These are phyloP conservation scores for Lochmaea crataegi DNA, from an alignment of 2,888 invertebrate genomes.

Conservation along the genomic window DNA sequence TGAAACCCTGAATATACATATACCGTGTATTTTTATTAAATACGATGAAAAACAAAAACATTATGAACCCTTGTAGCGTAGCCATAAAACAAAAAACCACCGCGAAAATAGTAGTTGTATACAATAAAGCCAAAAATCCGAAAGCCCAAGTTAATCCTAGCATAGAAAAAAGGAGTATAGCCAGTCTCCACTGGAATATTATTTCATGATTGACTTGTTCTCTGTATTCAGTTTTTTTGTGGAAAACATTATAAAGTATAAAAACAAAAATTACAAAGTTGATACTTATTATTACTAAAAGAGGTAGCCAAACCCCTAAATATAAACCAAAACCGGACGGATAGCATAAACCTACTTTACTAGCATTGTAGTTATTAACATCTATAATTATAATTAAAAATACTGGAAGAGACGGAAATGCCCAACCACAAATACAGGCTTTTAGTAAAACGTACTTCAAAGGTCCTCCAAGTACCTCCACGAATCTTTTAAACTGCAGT, in stretches of 20 bases:
- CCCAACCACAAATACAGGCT: constrained; percentile 74
- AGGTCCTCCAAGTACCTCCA: constrained; percentile 72
- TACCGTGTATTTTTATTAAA: constrained; percentile 71
- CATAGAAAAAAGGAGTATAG: constrained; percentile 71
- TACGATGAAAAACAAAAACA: constrained; percentile 72
- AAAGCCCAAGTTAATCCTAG: constrained; percentile 73
- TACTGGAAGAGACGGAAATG: constrained; percentile 69
- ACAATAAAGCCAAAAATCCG: constrained; percentile 67
- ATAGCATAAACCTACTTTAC: constrained; percentile 66
- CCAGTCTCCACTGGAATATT: constrained; percentile 69
- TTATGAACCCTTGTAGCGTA: constrained; percentile 71
- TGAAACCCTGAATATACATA: constrained; percentile 60
- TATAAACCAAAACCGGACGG: constrained; percentile 69
- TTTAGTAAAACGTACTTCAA: constrained; percentile 66
- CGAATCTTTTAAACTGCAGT: constrained; percentile 74
- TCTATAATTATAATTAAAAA: constrained; percentile 66
- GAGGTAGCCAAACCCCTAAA: constrained; percentile 69
- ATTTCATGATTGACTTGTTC: constrained; percentile 51
- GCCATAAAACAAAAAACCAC: constrained; percentile 70
- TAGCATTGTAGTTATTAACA: constrained; percentile 66
- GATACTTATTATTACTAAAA: constrained; percentile 67
- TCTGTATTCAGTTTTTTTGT: constrained; percentile 57
- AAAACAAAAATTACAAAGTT: constrained; percentile 71
- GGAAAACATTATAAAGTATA: constrained; percentile 69
- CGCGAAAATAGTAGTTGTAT: constrained; percentile 54